These are phyloP conservation scores for Calameuta idolon DNA, from an alignment of 2,888 invertebrate species.

Conservation along the genomic window DNA sequence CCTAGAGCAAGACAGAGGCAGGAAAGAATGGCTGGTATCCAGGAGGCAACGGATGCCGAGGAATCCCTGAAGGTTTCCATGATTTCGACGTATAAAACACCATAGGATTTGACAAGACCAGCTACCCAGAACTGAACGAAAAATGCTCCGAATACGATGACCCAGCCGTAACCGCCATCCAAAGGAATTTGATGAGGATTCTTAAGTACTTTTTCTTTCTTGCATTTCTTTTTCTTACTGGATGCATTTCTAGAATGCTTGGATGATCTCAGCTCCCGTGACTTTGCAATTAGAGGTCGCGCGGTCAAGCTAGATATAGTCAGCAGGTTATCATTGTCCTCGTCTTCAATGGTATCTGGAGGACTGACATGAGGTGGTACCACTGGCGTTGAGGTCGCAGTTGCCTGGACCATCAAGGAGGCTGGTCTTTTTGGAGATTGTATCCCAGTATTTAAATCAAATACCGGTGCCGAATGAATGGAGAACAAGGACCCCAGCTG, in stretches of 20 bases:
- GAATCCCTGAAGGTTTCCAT: conserved; percentile 83
- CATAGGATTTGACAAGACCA: conserved; percentile 84
- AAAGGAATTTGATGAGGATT: conserved; percentile 68
- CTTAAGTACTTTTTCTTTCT: conserved; percentile 34
- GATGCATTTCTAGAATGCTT: conserved; percentile 46
- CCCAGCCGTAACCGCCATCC: conserved; percentile 84
- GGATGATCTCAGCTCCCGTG: conserved; percentile 71
- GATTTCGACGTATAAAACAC: conserved; percentile 83
- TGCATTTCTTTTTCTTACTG: conserved; percentile 34
- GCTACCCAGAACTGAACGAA: conserved; percentile 87
- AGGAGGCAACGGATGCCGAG: conserved; percentile 80
- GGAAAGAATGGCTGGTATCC: conserved; percentile 84
- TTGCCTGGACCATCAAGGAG: conserved; percentile 68
- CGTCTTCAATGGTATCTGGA: conserved; percentile 70
- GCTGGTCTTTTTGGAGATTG: conserved; percentile 66
- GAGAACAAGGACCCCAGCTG: conserved; percentile 75
- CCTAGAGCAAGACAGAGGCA: conserved; percentile 81
- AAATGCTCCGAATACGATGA: conserved; percentile 82
- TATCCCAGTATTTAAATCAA: conserved; percentile 54
- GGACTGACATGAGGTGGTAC: conserved; percentile 67
- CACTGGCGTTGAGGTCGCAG: conserved; percentile 62
- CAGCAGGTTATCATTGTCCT: conserved; percentile 79
- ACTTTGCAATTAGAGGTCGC: conserved; percentile 78
- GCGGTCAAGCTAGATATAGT: conserved; percentile 81
- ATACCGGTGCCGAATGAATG: conserved; percentile 76